Evolutionary conservation across 2,113 vertebrate species (phyloP).

Genomic region (Cyrtonyx montezumae): DNA sequence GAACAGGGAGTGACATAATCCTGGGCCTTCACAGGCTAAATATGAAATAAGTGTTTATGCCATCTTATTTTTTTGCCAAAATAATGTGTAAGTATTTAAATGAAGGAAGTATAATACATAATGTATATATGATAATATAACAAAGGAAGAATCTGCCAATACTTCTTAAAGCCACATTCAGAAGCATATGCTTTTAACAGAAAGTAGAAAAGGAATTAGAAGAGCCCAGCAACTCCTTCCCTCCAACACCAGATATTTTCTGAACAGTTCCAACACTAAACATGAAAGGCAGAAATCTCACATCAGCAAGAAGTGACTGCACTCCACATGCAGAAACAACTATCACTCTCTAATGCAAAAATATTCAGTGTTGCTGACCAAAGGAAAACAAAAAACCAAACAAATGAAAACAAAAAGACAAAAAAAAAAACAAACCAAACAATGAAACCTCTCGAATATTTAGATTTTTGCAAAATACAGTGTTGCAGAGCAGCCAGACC

Average conservation of each 20-base stretch:
- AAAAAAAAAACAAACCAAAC: neutral
- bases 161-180: neutral
- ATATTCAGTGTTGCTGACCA: neutral
- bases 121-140: neutral
- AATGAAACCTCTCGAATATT: neutral
- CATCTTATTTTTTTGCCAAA: neutral
- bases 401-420: neutral
- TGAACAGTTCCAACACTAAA: neutral
- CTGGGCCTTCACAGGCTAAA: neutral
- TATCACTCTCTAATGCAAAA: neutral
- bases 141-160: neutral
- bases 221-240: neutral
- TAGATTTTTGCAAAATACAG: neutral
- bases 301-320: rapidly evolving
- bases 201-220: neutral
- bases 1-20: neutral
- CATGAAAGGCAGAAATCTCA: neutral
- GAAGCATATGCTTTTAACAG: neutral
- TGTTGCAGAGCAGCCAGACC: neutral
- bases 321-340: neutral
- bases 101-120: neutral
- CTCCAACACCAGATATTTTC: neutral
- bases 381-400: neutral
- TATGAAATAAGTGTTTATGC: neutral
- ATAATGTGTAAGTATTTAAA: neutral